phyloP scores from a whole-genome alignment of 2,113 vertebrate species.

The Apistogramma diplotaenia region DNA sequence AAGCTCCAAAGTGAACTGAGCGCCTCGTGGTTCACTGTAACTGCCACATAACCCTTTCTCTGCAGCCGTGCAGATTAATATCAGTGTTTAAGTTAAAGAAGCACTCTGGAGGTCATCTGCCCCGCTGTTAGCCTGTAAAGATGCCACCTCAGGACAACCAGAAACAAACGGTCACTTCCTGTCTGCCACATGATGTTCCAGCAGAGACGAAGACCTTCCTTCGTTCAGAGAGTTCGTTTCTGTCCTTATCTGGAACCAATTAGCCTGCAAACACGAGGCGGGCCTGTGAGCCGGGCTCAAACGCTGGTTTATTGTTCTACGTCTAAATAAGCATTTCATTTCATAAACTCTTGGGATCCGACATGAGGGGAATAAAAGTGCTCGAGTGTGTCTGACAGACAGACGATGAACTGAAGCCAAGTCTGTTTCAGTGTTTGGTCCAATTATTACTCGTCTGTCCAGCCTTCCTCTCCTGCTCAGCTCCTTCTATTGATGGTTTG shows the following conservation, averaged over 20 bases:
- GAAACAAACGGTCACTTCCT: constrained; percentile 7
- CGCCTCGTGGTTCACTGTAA: too few relatives aligned
- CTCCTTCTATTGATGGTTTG: neutral
- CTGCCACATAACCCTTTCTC: too few relatives aligned
- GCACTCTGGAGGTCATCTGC: neutral
- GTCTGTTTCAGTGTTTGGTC: constrained; percentile 35
- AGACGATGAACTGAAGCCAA: constrained; percentile 28
- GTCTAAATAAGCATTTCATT: constrained; percentile 50
- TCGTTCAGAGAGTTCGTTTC: constrained; percentile 14
- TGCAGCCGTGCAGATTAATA: too few relatives aligned
- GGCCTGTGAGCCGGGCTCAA: constrained; percentile 20
- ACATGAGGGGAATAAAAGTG: constrained; percentile 24
- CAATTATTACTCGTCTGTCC: too few relatives aligned
- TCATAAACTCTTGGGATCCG: constrained; percentile 1
- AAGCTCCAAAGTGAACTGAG: too few relatives aligned
- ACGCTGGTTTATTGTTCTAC: constrained; percentile 51
- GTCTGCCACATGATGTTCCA: neutral
- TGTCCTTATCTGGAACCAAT: constrained; percentile 53
- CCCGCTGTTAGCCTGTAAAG: neutral
- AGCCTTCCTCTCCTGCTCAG: neutral
- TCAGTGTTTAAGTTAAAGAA: neutral
- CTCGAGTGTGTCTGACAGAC: constrained; percentile 29
- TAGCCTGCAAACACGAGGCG: constrained; percentile 33
- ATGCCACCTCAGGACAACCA: neutral
- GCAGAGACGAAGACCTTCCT: constrained; percentile 7